Conservation (phyloP, 23 tunicate species). For the Ascidia mentula region DNA sequence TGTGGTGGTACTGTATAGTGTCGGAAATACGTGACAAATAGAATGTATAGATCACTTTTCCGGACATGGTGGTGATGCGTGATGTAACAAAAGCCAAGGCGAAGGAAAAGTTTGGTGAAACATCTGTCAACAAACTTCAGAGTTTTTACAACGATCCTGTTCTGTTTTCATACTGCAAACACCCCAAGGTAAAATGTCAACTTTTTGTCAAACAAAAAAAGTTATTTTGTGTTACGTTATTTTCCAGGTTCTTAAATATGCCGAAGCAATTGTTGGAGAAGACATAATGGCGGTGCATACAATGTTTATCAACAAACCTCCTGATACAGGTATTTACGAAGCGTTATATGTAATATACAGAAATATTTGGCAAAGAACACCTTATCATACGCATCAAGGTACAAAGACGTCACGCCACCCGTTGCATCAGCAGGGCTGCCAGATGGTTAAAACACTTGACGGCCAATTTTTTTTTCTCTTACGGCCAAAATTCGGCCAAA, state of each 20-base stretch:
- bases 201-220: too few relatives aligned
- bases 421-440: conserved; percentile 87
- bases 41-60: conserved; percentile 40
- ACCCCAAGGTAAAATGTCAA: too few relatives aligned
- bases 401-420: conserved; percentile 89
- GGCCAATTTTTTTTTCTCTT: too few relatives aligned
- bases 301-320: conserved; percentile 94
- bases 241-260: conserved; percentile 69
- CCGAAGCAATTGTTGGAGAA: conserved; percentile 71
- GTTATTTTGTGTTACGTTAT: too few relatives aligned
- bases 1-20: too few relatives aligned
- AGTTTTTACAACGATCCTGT: conserved; percentile 59
- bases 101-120: conserved; percentile 39
- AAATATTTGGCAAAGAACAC: too few relatives aligned
- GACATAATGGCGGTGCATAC: conserved; percentile 96
- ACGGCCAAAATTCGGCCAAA: too few relatives aligned
- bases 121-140: conserved; percentile 73
- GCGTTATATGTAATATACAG: too few relatives aligned
- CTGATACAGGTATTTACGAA: conserved; percentile 73
- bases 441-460: too few relatives aligned
- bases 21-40: too few relatives aligned
- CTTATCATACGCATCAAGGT: conserved; percentile 41
- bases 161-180: conserved; percentile 57
- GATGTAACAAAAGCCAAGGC: conserved; percentile 61
- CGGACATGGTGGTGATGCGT: conserved; percentile 61